Evolutionary conservation across 2,113 vertebrate genomes (phyloP).

Genomic region (Cervus canadensis): DNA sequence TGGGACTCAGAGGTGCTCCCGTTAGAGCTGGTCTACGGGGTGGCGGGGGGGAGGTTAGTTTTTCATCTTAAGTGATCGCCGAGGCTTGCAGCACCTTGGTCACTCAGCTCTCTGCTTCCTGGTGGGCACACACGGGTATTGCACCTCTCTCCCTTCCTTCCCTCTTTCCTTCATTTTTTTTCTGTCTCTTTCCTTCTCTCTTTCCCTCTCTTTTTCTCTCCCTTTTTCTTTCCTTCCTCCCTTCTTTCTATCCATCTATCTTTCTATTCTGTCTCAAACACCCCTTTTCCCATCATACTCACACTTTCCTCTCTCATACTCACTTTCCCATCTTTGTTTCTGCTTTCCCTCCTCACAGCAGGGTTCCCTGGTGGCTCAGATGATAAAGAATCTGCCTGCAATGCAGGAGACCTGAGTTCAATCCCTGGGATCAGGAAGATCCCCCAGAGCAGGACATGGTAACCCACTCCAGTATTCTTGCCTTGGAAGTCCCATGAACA

Average conservation of each 20-base stretch:
- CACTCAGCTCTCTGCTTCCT: not conserved
- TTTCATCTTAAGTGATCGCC: not conserved
- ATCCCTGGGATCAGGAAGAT: not conserved
- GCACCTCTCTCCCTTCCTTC: no score
- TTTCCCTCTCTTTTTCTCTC: not conserved
- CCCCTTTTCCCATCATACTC: not conserved
- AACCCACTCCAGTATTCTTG: not conserved
- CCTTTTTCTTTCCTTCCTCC: not conserved
- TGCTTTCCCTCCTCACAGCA: not conserved
- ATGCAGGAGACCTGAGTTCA: not conserved
- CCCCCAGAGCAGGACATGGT: not conserved
- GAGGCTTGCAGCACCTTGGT: not conserved
- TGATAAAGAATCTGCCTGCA: not conserved
- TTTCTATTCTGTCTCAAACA: not conserved
- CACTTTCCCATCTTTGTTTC: not conserved
- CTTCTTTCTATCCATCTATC: not conserved
- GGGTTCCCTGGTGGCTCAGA: not conserved
- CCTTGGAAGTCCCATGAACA: not conserved
- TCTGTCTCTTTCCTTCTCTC: fast-evolving
- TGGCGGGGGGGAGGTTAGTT: not conserved
- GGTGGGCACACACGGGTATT: not conserved
- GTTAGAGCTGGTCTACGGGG: not conserved
- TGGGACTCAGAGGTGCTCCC: not conserved
- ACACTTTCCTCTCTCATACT: not conserved
- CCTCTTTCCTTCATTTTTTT: not conserved